A percentile compares a stretch with the other conserved stretches of the same genome.
Evolutionary conservation across 1,140 invertebrate genomes (phyloP).

Genomic region (Leptonema lineaticorne): DNA sequence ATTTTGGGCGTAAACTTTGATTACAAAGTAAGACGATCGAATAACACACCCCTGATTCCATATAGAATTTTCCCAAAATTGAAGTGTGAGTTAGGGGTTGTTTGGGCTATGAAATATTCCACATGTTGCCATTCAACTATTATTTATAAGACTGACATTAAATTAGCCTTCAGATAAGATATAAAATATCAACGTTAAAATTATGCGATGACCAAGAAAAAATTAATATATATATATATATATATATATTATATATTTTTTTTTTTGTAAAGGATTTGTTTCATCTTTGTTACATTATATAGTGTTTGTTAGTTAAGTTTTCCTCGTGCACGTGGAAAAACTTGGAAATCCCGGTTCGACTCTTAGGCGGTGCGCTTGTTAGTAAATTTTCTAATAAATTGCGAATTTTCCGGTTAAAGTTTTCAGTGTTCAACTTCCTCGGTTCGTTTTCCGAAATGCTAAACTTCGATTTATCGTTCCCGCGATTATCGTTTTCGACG

Average conservation of each 20-base stretch:
- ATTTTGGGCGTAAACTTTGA: neutral
- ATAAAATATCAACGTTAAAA: neutral
- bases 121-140: neutral
- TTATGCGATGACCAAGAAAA: too few relatives aligned
- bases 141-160: too few relatives aligned
- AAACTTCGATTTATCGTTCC: too few relatives aligned
- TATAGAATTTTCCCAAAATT: neutral
- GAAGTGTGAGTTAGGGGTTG: neutral
- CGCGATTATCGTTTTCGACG: too few relatives aligned
- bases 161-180: neutral
- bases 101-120: neutral
- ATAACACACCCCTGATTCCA: neutral
- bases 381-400: conserved; percentile 22
- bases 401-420: neutral
- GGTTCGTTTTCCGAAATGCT: too few relatives aligned
- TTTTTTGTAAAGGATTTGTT: too few relatives aligned
- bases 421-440: too few relatives aligned
- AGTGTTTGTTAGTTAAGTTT: too few relatives aligned
- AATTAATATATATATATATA: too few relatives aligned
- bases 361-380: conserved; percentile 11
- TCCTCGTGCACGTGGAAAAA: neutral
- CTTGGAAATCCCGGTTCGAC: conserved; percentile 17
- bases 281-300: too few relatives aligned
- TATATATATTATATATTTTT: too few relatives aligned
- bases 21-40: neutral